phyloP scores from a whole-genome alignment of 2,797 vertebrate genomes.

The Pteronotus mesoamericanus region DNA sequence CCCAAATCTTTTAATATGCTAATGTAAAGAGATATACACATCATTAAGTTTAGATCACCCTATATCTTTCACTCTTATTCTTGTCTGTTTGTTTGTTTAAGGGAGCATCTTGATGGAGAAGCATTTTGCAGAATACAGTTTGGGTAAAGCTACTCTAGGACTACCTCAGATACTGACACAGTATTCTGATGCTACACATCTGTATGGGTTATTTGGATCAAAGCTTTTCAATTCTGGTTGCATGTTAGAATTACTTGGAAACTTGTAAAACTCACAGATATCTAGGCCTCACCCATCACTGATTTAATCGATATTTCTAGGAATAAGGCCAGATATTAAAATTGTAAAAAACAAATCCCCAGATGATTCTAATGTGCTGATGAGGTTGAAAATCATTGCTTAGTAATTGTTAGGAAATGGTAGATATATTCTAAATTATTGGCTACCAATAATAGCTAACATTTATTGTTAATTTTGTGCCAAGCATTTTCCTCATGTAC shows the following conservation, averaged over 20 bases:
- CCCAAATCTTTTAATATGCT: not conserved
- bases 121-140: not conserved
- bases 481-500: not conserved
- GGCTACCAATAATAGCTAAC: slow-evolving; percentile 40
- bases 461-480: slow-evolving; percentile 15
- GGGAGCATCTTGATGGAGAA: not conserved
- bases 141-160: not conserved
- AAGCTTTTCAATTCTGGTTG: not conserved
- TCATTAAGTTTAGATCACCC: not conserved
- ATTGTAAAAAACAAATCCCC: not conserved
- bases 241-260: not conserved
- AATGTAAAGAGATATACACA: not conserved
- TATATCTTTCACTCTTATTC: not conserved
- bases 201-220: slow-evolving; percentile 35
- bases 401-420: slow-evolving; percentile 69
- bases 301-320: slow-evolving; percentile 13
- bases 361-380: not conserved
- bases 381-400: slow-evolving; percentile 25
- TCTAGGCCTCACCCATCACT: not conserved
- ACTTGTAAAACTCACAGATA: not conserved
- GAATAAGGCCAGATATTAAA: not conserved
- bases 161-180: slow-evolving; percentile 24
- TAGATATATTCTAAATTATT: slow-evolving; percentile 64
- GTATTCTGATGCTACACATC: not conserved
- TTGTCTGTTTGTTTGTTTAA: not conserved